Evolutionary conservation across 2,113 vertebrate genomes (phyloP).

Genomic region (Gallinago jamesoni): DNA sequence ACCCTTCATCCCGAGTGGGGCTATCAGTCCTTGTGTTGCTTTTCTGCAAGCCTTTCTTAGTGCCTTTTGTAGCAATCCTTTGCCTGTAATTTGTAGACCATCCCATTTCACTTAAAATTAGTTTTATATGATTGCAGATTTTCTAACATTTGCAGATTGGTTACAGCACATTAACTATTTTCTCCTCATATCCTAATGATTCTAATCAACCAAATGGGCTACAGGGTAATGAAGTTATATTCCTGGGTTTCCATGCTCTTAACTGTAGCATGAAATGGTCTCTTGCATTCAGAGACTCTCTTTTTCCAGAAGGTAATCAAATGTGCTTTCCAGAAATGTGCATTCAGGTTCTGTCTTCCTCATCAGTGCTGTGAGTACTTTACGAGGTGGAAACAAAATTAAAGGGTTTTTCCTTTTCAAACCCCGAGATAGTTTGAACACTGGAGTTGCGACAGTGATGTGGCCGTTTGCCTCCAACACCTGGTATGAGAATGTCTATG

Average conservation of each 20-base stretch:
- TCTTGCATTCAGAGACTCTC: neutral
- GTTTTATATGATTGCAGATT: neutral
- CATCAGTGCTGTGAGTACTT: neutral
- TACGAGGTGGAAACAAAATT: neutral
- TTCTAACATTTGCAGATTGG: conserved; percentile 16
- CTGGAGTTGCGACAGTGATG: neutral
- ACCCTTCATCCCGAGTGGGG: neutral
- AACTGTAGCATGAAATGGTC: neutral
- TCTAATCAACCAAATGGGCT: neutral
- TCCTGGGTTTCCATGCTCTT: neutral
- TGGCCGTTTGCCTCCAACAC: neutral
- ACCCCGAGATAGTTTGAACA: neutral
- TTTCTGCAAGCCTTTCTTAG: neutral
- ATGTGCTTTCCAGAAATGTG: neutral
- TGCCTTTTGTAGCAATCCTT: neutral
- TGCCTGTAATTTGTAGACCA: neutral
- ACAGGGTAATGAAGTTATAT: neutral
- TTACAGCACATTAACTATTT: conserved; percentile 12
- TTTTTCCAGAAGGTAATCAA: neutral
- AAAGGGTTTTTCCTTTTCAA: neutral
- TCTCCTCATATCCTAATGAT: neutral
- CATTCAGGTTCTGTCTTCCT: neutral
- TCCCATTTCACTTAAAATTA: conserved; percentile 13
- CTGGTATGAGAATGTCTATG: neutral
- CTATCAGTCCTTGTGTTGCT: neutral